Percentiles rank a stretch among this genome's conserved stretches.
Evolutionary conservation across 2,797 vertebrate species (phyloP).

Genomic region (Gymnoscopelus microlampas): DNA sequence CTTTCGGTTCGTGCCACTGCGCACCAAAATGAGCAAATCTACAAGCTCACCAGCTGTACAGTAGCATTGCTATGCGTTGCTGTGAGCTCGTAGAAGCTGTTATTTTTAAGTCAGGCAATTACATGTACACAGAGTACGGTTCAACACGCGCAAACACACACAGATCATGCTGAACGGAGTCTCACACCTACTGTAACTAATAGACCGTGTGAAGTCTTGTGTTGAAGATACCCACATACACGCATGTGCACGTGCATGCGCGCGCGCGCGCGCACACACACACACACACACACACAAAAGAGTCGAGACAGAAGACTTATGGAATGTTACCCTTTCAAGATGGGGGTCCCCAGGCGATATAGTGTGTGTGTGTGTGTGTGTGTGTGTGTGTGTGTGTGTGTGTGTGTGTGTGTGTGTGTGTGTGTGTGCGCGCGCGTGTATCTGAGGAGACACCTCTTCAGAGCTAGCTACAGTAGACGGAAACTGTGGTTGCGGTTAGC

Average conservation of each 20-base stretch:
- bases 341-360: conserved; percentile 41
- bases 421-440: neutral
- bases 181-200: neutral
- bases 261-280: too few species aligned
- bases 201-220: conserved; percentile 33
- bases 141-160: too few species aligned
- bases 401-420: conserved; percentile 14
- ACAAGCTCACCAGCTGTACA: too few species aligned
- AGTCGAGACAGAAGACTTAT: conserved; percentile 22
- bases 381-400: neutral
- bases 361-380: conserved; percentile 9
- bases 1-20: neutral
- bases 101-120: too few species aligned
- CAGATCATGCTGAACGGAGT: too few species aligned
- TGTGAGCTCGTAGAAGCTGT: too few species aligned
- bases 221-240: neutral
- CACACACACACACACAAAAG: neutral
- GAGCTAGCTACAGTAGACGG: conserved; percentile 3
- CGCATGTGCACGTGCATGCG: neutral
- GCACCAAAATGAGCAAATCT: neutral
- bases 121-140: too few species aligned
- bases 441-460: conserved; percentile 19
- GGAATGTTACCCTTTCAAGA: conserved; percentile 2
- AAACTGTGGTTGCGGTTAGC: conserved; percentile 47
- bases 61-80: too few species aligned